Evolutionary conservation across 2,797 vertebrate species (phyloP).

Genomic region (Dryobates pubescens): DNA sequence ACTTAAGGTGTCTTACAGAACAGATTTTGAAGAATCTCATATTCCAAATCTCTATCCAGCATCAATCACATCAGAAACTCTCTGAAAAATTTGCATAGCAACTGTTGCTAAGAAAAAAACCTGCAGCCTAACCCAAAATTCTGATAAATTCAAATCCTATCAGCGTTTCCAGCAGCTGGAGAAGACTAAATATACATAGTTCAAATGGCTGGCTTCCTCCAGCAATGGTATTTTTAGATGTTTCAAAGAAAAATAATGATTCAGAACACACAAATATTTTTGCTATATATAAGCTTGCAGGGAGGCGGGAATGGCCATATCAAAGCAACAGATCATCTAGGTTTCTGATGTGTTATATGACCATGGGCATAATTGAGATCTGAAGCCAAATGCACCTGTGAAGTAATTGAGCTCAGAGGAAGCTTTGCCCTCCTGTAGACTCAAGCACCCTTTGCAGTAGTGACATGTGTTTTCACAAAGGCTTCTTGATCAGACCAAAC

Average conservation of each 20-base stretch:
- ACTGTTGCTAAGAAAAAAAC: conserved; percentile 76
- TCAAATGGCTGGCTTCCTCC: conserved; percentile 69
- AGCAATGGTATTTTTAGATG: conserved; percentile 66
- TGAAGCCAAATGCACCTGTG: background rate
- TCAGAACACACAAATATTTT: conserved; percentile 66
- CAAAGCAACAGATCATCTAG: background rate
- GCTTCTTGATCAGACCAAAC: background rate
- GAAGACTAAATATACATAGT: conserved; percentile 71
- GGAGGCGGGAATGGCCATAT: background rate
- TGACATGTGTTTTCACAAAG: background rate
- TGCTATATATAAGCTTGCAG: conserved; percentile 47
- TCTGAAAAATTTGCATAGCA: conserved; percentile 71
- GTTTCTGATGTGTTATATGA: conserved; percentile 18
- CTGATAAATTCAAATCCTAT: conserved; percentile 63
- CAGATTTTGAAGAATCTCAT: conserved; percentile 40
- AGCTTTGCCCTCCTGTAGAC: background rate
- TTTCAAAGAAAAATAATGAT: conserved; percentile 59
- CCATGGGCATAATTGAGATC: background rate
- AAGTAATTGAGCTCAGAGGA: background rate
- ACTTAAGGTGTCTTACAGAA: conserved; percentile 2
- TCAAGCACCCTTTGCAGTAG: background rate
- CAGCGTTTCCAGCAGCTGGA: conserved; percentile 67
- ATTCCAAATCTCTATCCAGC: conserved; percentile 42
- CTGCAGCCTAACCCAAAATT: conserved; percentile 67
- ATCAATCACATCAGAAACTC: conserved; percentile 59